Evolutionary conservation across 2,797 vertebrate genomes (phyloP).

Genomic region (Champsocephalus esox): DNA sequence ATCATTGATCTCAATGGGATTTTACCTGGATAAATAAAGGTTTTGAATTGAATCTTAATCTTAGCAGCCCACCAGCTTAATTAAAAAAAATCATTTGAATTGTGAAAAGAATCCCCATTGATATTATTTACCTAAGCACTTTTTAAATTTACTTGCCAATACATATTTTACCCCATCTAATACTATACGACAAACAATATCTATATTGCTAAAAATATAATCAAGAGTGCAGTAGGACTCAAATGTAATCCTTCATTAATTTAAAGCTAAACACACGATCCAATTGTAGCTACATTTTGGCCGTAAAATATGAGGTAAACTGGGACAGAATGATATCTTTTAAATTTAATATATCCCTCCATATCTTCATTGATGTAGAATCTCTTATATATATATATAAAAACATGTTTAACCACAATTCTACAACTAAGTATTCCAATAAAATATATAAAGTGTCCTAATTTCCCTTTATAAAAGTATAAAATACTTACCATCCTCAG

Average conservation of each 20-base stretch:
- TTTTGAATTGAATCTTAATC: background rate
- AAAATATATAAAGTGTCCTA: background rate
- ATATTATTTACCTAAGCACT: background rate
- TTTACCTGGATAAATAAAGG: too few relatives aligned
- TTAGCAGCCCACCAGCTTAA: too few relatives aligned
- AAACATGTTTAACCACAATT: background rate
- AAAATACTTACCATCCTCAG: constrained; percentile 59
- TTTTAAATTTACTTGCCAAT: background rate
- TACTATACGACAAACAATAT: background rate
- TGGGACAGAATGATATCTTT: background rate
- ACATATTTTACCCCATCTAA: background rate
- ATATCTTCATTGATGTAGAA: background rate
- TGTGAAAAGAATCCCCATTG: background rate
- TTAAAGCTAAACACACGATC: background rate
- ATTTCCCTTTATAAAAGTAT: background rate
- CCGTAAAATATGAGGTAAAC: background rate
- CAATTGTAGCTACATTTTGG: background rate
- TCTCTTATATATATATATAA: too few relatives aligned
- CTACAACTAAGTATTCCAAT: background rate
- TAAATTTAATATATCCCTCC: background rate
- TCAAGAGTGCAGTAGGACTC: background rate
- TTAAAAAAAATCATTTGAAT: too few relatives aligned
- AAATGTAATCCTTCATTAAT: background rate
- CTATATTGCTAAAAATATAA: background rate
- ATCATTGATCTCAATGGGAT: too few relatives aligned